Conservation (phyloP, 2,797 vertebrate species). For the Melanotaenia boesemani region DNA sequence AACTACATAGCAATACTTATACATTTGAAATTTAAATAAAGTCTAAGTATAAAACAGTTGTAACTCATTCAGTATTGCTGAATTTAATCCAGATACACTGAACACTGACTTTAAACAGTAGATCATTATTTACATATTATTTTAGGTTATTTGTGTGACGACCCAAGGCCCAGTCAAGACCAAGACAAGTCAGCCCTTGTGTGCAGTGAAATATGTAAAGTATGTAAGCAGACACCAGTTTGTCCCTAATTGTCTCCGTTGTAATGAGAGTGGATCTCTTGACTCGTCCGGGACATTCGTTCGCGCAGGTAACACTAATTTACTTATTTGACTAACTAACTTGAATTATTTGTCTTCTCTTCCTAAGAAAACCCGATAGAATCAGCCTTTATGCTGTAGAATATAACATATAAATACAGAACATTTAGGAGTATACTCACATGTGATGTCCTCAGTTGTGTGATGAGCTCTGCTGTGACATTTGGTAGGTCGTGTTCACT, state of each 20-base stretch:
- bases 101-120: neutral
- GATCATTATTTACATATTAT: neutral
- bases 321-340: neutral
- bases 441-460: conserved; percentile 65
- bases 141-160: neutral
- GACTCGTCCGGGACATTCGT: conserved; percentile 9
- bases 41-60: conserved; percentile 4
- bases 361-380: neutral
- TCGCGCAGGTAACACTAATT: neutral
- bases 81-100: conserved; percentile 4
- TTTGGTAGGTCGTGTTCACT: conserved; percentile 45
- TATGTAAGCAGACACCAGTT: conserved; percentile 8
- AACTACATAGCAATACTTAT: neutral
- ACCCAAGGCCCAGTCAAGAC: neutral
- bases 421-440: conserved; percentile 63
- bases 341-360: neutral
- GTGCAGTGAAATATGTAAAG: neutral
- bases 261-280: conserved; percentile 11
- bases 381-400: neutral
- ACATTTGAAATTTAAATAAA: conserved; percentile 8
- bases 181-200: conserved; percentile 3
- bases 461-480: conserved; percentile 68
- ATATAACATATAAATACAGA: neutral
- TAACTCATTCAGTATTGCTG: neutral
- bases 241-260: conserved; percentile 15